Base-by-base conservation (phyloP, 2,113 vertebrate species). In the Lanius ludovicianus region DNA sequence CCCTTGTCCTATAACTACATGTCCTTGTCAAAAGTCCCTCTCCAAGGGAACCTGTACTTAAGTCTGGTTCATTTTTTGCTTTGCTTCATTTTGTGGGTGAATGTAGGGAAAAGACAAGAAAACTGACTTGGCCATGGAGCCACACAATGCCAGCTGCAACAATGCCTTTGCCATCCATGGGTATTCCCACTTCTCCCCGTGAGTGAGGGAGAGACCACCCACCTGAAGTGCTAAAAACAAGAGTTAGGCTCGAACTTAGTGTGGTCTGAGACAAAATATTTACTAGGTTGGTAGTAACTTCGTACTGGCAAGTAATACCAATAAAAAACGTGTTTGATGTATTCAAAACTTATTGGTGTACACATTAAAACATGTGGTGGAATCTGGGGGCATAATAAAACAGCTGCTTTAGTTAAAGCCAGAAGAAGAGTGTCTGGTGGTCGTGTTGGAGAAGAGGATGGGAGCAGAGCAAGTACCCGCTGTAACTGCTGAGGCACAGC, bases 261-360 rank as follows among this genome's bases (percentile, higher is more conserved):
- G 69, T 79, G 75, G 68, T 82, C 68, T 91, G 57, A 82, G 85
- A 71, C 25, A 90, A 92, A 95, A 83, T 94, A 92, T 96, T 97
- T 96, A 95, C 55, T 90, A 37, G 89, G 15, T 80, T 37, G 20
- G 57, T 86, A 89, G 57, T 96, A 97, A 96, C 50, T 37, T 70
- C 6, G 6, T 85, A 69, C 69, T 57, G 75, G 84, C 65, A 83
- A 93, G 70, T 68, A 80, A 59, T 24, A 17, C 25, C 39, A 87
- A 87, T 93, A 96, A 96, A 96, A 94, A 64, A 27, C 2, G 13
- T 1, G 23, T 95, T 96, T 97, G 84, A 96, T 94, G 44, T 92
- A 62, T 47, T 52, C 67, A 75, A 24, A 79, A 70, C 44, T 92
- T 90, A 77, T 18, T 91, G 46, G 78, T 62, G 75, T 78, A 59